phyloP scores from a whole-genome alignment of 2,113 vertebrate species.

The Odontesthes bonariensis region DNA sequence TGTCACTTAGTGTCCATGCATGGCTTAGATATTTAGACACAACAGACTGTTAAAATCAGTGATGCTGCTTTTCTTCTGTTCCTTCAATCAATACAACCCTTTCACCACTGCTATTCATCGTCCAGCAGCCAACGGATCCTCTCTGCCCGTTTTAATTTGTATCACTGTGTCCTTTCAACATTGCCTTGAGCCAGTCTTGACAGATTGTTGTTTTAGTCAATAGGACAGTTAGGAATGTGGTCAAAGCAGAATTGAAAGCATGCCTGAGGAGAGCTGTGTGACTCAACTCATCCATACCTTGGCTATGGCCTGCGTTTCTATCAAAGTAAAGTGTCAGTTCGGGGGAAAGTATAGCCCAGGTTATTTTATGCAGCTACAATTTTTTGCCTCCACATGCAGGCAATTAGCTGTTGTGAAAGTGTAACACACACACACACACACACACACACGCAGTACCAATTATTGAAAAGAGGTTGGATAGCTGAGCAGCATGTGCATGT shows the following conservation, averaged over 20 bases:
- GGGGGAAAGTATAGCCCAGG: neutral
- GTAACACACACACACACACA: neutral
- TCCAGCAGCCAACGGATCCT: neutral
- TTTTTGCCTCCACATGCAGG: neutral
- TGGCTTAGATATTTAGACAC: neutral
- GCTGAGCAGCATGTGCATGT: neutral
- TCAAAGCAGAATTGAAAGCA: slow-evolving; percentile 23
- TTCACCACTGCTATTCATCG: neutral
- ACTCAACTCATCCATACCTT: slow-evolving; percentile 3
- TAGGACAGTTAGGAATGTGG: slow-evolving; percentile 41
- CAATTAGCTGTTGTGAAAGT: neutral
- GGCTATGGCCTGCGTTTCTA: slow-evolving; percentile 19
- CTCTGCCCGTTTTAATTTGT: slow-evolving; percentile 20
- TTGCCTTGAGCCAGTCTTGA: neutral
- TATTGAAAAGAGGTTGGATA: neutral
- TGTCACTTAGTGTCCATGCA: neutral
- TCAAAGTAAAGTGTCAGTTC: neutral
- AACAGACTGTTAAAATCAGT: neutral
- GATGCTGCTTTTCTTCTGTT: slow-evolving; percentile 25
- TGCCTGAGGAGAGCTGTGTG: slow-evolving; percentile 11
- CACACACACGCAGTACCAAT: too few species aligned
- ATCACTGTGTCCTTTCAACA: slow-evolving; percentile 20
- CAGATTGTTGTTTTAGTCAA: slow-evolving; percentile 39
- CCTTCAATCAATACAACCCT: slow-evolving; percentile 25
- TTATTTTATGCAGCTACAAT: slow-evolving; percentile 1